phyloP scores from a whole-genome alignment of 64 coral and sea anemone species.

The Porites lutea region DNA sequence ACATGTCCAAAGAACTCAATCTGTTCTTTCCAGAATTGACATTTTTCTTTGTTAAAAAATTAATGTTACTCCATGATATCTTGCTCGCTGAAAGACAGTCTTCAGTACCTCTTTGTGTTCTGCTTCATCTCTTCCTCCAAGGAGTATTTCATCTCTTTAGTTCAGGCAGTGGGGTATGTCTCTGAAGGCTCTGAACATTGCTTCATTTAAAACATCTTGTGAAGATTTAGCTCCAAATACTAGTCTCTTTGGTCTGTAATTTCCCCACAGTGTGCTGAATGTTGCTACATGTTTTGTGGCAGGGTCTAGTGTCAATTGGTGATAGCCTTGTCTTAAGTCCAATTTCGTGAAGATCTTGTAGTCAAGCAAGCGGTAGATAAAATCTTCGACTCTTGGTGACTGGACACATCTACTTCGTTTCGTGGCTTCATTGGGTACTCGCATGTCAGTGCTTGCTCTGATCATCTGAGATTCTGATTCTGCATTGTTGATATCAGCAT shows the following conservation, averaged over 20 bases:
- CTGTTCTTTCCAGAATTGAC: too few relatives aligned
- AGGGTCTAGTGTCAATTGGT: too few relatives aligned
- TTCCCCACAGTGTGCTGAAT: slow-evolving; percentile 62
- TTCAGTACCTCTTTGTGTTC: slow-evolving; percentile 35
- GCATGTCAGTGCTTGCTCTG: slow-evolving; percentile 4
- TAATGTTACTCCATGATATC: too few relatives aligned
- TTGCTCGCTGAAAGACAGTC: too few relatives aligned
- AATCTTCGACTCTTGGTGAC: slow-evolving; percentile 55
- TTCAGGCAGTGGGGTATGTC: slow-evolving; percentile 48
- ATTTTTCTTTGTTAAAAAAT: too few relatives aligned
- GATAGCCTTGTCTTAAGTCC: slow-evolving; percentile 57
- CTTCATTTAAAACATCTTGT: slow-evolving; percentile 65
- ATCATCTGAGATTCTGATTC: too few relatives aligned
- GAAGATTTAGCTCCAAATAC: slow-evolving; percentile 58
- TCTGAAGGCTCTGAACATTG: slow-evolving; percentile 47
- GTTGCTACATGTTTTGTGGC: too few relatives aligned
- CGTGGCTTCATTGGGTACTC: not conserved
- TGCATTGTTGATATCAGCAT: too few relatives aligned
- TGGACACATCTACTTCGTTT: slow-evolving; percentile 11
- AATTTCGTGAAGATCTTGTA: slow-evolving; percentile 37
- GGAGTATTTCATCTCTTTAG: slow-evolving; percentile 61
- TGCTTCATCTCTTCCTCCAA: slow-evolving; percentile 38
- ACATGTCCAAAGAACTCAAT: too few relatives aligned
- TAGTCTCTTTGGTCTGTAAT: slow-evolving; percentile 44
- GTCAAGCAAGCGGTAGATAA: slow-evolving; percentile 25